Evolutionary conservation across 1,140 invertebrate species (phyloP), one percentile per base, ranked within the genome.

Genomic region (Anadara kagoshimensis): DNA sequence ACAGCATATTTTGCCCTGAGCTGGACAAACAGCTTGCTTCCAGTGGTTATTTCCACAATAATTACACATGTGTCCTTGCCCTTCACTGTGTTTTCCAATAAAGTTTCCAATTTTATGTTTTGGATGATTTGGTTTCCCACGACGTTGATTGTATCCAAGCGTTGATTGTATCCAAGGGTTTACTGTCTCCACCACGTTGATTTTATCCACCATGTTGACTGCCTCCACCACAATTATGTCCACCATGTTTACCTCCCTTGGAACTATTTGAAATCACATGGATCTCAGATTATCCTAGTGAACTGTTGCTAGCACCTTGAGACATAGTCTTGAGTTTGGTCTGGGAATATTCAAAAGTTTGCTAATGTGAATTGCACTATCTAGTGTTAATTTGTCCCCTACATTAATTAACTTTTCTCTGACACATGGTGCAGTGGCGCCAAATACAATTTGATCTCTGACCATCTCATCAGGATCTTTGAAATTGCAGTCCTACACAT

Each of bases 341-440:
- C 26, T 58, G 36, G 0, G 58, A 62, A 41, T 77, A 75, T 64
- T 80, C 72, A 18, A 45, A 61, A 10, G 22, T 47, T 58, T 77
- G 71, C 22, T 43, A 26, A 73, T 73, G 22, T 80, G 68, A 14
- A 80, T 67, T 4, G 74, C 72, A 45, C 75, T 75, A 4, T 72
- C 69, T 18, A 80, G 44, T 0, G 78, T 71, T 3, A 77, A 24
- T 45, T 70, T 64, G 20, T 73, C 75, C 12, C 78, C 65, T 72
- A 77, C 64, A 16, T 77, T 76, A 7, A 76, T 79, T 14, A 79
- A 54, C 57, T 77, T 79, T 59, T 77, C 75, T 41, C 71, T 26
- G 7, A 76, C 68, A 49, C 61, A 72, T 7, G 53, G 16, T 18
- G 71, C 74, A 22, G 47, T 41, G 7, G 65, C 70, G 5, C 74